Evolutionary conservation across 2,797 vertebrate genomes (phyloP).

Genomic region (Pseudocheirus occidentalis): DNA sequence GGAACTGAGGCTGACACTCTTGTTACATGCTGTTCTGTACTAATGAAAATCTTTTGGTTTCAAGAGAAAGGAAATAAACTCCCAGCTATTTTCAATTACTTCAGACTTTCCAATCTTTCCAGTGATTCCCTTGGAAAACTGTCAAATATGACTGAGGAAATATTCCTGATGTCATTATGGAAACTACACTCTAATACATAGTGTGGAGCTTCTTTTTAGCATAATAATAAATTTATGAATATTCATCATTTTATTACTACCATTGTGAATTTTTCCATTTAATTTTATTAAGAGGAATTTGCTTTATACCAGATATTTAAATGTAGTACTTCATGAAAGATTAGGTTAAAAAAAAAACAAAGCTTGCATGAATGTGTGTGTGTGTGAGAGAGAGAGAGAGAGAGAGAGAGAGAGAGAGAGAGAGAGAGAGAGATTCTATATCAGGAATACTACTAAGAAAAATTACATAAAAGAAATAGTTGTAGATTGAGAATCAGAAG

Average conservation of each 20-base stretch:
- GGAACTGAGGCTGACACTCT: neutral
- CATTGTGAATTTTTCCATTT: neutral
- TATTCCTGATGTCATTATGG: neutral
- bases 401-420: neutral
- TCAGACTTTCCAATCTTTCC: constrained; percentile 11
- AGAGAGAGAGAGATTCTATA: neutral
- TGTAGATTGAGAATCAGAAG: neutral
- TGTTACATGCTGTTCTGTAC: neutral
- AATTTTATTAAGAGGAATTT: neutral
- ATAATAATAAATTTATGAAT: neutral
- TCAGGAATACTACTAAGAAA: neutral
- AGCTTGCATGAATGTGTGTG: neutral
- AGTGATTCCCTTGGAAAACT: neutral
- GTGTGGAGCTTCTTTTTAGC: constrained; percentile 7
- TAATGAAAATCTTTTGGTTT: constrained; percentile 54
- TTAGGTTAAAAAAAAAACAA: neutral
- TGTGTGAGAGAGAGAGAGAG: neutral
- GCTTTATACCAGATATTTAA: neutral
- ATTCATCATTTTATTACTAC: neutral
- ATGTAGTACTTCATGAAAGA: neutral
- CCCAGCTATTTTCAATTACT: neutral
- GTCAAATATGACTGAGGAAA: neutral
- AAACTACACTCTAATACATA: constrained; percentile 25
- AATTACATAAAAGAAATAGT: neutral
- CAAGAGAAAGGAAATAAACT: constrained; percentile 9